Conservation (phyloP, 2,797 vertebrate species). For the Gastrophryne carolinensis region DNA sequence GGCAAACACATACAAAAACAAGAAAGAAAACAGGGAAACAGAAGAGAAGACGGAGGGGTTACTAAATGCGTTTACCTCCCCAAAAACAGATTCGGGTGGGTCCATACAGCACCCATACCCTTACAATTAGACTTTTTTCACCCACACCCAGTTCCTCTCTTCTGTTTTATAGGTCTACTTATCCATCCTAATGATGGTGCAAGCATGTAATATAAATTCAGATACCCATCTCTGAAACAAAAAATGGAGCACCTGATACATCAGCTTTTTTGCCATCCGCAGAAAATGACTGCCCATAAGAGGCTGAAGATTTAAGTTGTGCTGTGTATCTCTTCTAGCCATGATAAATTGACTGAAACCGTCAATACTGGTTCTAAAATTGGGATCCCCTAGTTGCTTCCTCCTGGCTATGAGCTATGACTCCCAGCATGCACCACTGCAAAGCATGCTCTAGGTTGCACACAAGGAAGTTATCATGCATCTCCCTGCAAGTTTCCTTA, state of each 20-base stretch:
- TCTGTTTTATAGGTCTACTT: conserved; percentile 31
- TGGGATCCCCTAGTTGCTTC: conserved; percentile 72
- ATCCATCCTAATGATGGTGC: conserved; percentile 1
- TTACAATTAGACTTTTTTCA: conserved; percentile 15
- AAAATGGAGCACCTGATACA: conserved; percentile 59
- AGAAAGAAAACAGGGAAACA: conserved; percentile 75
- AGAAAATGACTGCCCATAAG: not conserved
- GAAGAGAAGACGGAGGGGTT: conserved; percentile 82
- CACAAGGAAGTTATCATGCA: conserved; percentile 69
- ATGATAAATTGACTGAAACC: conserved; percentile 66
- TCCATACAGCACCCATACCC: conserved; percentile 69
- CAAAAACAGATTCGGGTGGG: conserved; percentile 67
- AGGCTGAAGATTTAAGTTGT: conserved; percentile 48
- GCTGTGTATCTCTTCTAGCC: conserved; percentile 65
- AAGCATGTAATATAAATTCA: conserved; percentile 7
- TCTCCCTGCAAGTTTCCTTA: conserved; percentile 66
- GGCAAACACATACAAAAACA: conserved; percentile 65
- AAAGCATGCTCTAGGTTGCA: conserved; percentile 69
- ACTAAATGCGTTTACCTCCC: conserved; percentile 79
- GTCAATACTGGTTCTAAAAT: conserved; percentile 52
- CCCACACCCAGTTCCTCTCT: conserved; percentile 23
- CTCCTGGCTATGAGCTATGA: conserved; percentile 66
- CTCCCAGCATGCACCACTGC: conserved; percentile 68
- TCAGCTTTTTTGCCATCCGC: not conserved
- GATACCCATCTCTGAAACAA: conserved; percentile 38